Base-by-base conservation (phyloP, 2,888 invertebrate genomes). In the Yponomeuta cagnagella region DNA sequence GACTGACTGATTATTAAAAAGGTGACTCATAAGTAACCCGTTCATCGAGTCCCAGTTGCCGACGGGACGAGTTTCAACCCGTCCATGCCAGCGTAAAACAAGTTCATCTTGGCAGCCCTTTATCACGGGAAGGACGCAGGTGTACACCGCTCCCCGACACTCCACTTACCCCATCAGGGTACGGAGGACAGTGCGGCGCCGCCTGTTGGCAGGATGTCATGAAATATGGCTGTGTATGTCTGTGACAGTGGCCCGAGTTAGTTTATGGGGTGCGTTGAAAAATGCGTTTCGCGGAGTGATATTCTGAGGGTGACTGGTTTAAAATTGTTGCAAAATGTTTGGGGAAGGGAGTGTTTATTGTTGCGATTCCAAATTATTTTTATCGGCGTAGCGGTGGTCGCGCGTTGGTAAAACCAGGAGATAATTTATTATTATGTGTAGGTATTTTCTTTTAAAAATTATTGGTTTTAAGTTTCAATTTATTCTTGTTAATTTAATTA, bases 61-160 rank as follows among this genome's bases (percentile, higher is more conserved):
- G 15, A 3, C 15, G 52, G 52, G 52, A 15, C 52, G 52, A 15
- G 52, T 58, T 15, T 8, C 68, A 31, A 65, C 64, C 48, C 64
- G 64, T 64, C 70, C 64, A 10, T 58, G 37, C 65, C 37, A 15
- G 52, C 12, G 10, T 64, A 81, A 79, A 80, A 81, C 84, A 81
- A 83, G 83, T 87, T 85, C 85, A 86, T 85, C 85, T 83, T 77
- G 74, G 70, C 69, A 74, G 77, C 80, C 78, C 83, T 85, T 85
- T 87, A 85, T 86, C 84, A 82, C 73, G 77, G 82, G 82, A 76
- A 75, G 80, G 80, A 74, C 85, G 85, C 88, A 89, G 89, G 88
- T 89, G 88, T 80, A 74, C 80, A 65, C 31, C 33, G 12, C 10
- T 30, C 65, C 30, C 12, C 31, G 52, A 58, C 52, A 58, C 52